Evolutionary conservation across 2,797 vertebrate genomes (phyloP).

Genomic region (Notolepis coatsorum): DNA sequence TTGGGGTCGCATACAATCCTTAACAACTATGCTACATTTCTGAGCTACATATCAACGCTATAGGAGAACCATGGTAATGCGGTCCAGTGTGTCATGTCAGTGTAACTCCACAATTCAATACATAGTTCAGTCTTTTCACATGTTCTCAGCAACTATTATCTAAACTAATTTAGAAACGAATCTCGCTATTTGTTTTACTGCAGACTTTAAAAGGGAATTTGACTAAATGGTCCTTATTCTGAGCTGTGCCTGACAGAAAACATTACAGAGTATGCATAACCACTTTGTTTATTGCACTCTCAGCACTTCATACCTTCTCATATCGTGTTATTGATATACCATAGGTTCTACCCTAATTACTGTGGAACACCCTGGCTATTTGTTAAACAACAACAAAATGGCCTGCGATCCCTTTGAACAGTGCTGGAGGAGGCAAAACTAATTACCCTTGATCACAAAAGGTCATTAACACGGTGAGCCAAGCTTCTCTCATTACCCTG

Average conservation of each 20-base stretch:
- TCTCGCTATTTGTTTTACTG: too few species aligned
- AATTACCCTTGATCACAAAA: slow-evolving; percentile 50
- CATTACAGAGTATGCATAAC: neutral
- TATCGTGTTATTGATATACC: neutral
- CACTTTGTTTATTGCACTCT: neutral
- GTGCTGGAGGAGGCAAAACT: slow-evolving; percentile 25
- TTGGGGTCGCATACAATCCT: too few species aligned
- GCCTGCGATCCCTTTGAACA: slow-evolving; percentile 32
- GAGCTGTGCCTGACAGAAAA: neutral
- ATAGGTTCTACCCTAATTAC: slow-evolving; percentile 16
- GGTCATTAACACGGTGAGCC: slow-evolving; percentile 53
- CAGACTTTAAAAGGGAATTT: too few species aligned
- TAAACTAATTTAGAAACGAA: too few species aligned
- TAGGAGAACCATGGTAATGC: too few species aligned
- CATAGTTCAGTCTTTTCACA: too few species aligned
- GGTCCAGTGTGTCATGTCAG: too few species aligned
- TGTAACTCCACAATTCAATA: too few species aligned
- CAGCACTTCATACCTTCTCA: neutral
- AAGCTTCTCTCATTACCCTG: slow-evolving; percentile 41
- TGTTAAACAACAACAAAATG: slow-evolving; percentile 47
- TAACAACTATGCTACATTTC: too few species aligned
- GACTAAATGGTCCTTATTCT: too few species aligned
- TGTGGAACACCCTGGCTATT: slow-evolving; percentile 28
- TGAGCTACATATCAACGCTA: too few species aligned
- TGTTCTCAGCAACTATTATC: too few species aligned